A percentile compares a stretch with the other conserved stretches of the same genome.
Conservation (phyloP, 2,797 vertebrate species). For the Nannoperca obscura region DNA sequence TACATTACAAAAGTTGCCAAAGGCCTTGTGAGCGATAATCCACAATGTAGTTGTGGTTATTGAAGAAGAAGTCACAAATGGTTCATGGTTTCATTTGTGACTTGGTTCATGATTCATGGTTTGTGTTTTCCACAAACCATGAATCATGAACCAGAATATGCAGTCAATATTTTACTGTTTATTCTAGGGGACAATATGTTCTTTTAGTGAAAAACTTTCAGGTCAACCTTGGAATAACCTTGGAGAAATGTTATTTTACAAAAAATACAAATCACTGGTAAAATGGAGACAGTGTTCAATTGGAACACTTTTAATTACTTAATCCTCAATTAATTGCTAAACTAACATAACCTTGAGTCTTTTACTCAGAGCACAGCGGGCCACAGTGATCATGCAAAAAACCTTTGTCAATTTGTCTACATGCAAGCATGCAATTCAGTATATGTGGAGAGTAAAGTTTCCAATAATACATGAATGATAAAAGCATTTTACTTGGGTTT, state of each 20-base stretch:
- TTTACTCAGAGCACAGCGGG: background rate
- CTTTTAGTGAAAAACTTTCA: background rate
- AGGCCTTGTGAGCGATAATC: conserved; percentile 13
- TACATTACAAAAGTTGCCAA: conserved; percentile 4
- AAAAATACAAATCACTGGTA: background rate
- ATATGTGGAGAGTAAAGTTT: background rate
- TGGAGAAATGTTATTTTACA: background rate
- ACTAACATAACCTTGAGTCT: background rate
- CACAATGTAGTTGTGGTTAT: background rate
- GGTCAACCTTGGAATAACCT: background rate
- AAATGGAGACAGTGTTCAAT: background rate
- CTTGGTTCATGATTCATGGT: no score
- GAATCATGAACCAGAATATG: no score
- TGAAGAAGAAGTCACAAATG: conserved; percentile 1
- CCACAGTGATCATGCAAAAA: background rate
- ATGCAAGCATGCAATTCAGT: background rate
- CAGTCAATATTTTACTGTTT: background rate
- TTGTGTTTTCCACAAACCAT: no score
- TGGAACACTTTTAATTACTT: background rate
- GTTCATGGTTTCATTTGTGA: no score
- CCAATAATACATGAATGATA: background rate
- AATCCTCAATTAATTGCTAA: background rate
- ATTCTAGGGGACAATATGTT: background rate
- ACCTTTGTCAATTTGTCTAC: background rate
- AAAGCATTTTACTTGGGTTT: background rate